A percentile compares a stretch with the other conserved stretches of the same genome.
Conservation (phyloP, 2,113 vertebrate genomes). For the Hemichromis elongatus region DNA sequence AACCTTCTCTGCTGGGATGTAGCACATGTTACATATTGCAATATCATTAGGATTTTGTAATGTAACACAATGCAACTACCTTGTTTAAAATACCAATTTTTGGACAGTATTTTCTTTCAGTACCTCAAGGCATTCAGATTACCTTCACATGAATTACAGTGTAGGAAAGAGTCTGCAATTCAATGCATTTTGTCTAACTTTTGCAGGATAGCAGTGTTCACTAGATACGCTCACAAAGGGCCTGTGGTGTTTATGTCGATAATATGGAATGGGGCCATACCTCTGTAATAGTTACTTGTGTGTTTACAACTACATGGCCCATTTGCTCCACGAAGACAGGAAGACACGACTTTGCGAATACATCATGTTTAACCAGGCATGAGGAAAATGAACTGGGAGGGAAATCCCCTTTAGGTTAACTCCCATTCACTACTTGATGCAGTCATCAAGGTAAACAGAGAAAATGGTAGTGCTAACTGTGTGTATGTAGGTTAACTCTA, state of each 20-base stretch:
- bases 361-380: constrained; percentile 43
- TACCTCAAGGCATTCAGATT: not conserved
- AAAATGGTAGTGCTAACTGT: not conserved
- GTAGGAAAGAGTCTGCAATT: not conserved
- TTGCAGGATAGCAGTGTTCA: not conserved
- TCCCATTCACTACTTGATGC: not conserved
- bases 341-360: constrained; percentile 17
- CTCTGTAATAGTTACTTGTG: not conserved
- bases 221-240: not conserved
- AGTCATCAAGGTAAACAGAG: not conserved
- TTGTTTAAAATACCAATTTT: not conserved
- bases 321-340: constrained; percentile 11
- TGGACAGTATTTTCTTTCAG: not conserved
- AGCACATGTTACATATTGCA: not conserved
- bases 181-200: not conserved
- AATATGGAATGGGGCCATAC: not conserved
- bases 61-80: not conserved
- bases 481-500: not conserved
- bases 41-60: not conserved
- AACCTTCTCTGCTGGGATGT: not conserved
- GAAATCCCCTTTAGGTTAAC: not conserved
- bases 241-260: not conserved
- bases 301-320: constrained; percentile 5
- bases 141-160: not conserved
- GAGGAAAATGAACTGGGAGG: not conserved